Base-by-base conservation (phyloP, 23 tunicate genomes). In the Pegea sp. region DNA sequence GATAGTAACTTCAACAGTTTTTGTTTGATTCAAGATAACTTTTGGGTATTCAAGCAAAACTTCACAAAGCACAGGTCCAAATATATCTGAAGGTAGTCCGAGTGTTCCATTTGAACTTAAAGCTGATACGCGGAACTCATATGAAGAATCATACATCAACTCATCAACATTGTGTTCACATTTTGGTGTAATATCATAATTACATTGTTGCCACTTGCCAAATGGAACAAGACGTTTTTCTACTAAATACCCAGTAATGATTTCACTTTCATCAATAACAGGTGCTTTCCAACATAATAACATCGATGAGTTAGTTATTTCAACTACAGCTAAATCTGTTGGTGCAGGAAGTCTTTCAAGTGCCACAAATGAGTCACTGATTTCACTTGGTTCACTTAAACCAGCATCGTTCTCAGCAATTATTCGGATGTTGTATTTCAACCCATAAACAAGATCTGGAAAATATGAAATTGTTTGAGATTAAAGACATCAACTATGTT, bases 391-490 rank as follows among this genome's bases (percentile, higher is more conserved):
- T 24, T 70, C 78, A 42, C 98, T 66, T 26, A 77, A 31, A 0
- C 98, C 98, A 49, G 64, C 90, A 65, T 89, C 98, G 44, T 89
- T 89, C 54, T 71, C 63, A 24, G 91, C 90, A 0, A 72, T 68
- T 4, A 89, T 90, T 16, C 61, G 67, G 42, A 89, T 64, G 56
- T 89, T 81, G 53, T 89, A 89, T 27, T 46, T 61, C 8, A 25
- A 50, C 24, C 80, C 90, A 27, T 59, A 60, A 28, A 44, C 30
- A 11, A 89, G 67, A 33, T 89, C 65, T 5, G 73, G 70, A 50
- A 89, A 28, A n/a, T n/a, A n/a, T n/a, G n/a, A n/a, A n/a, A n/a
- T n/a, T n/a, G n/a, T n/a, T n/a, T n/a, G n/a, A n/a, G n/a, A n/a
- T n/a, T n/a, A n/a, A n/a, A n/a, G n/a, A n/a, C n/a, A n/a, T n/a